Base-by-base conservation (phyloP, 2,797 vertebrate species). In the Helarctos malayanus region DNA sequence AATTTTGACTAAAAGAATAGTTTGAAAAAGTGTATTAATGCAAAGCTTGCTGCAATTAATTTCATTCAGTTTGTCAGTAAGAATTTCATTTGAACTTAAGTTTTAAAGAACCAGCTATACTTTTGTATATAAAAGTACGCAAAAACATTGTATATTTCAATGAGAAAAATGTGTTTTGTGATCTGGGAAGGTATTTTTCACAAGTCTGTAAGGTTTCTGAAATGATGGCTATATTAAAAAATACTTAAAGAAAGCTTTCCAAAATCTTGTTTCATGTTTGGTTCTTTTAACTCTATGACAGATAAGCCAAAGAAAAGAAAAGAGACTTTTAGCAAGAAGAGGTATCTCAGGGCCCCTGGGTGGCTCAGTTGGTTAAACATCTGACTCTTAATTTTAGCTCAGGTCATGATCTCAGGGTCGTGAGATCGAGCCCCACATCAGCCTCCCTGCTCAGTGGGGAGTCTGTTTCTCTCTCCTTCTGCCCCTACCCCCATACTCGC, bases 301-400 rank as follows among this genome's bases (percentile, higher is more conserved):
- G 41, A 35, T 38, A 89, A 61, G 18, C 11, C 49, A 59, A 21
- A 25, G 5, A n/a, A 7, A 56, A 29, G 23, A 88, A 78, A 19
- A 84, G 32, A 68, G 38, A 92, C 80, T 29, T 94, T 90, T 57
- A 57, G 69, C 23, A 65, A 94, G 57, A 89, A 54, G 35, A 80
- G 13, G 21, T 21, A 25, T 56, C 63, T 82, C 83, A 10, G 16
- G 32, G 63, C 16, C 3, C n/a, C n/a, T 68, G 63, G 16, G 16
- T n/a, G 63, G 63, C 16, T 68, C 18, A 68, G 63, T 35, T 1
- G 1, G n/a, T 68, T 35, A 68, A 68, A 8, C 3, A n/a, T 35
- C 63, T 0, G 8, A 68, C 32, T 68, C 63, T 35, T 35, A 18
- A 35, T 68, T 68, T 35, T 7, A 0, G 25, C 59, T 29, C 25